Conservation (phyloP, 2,113 vertebrate genomes). For the pig (Sus scrofa) region DNA sequence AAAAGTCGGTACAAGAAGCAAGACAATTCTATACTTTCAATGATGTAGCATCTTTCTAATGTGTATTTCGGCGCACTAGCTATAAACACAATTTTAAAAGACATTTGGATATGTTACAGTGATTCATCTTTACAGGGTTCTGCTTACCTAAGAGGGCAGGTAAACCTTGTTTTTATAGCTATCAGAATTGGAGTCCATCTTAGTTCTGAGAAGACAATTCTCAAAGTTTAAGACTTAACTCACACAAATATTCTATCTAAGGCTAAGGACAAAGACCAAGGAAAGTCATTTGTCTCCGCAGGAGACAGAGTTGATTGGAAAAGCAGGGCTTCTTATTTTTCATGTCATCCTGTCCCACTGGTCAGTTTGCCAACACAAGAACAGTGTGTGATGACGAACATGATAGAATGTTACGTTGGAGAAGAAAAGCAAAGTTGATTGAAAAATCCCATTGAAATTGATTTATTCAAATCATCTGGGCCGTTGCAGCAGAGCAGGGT, state of each 20-base stretch:
- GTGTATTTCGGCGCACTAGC: not conserved
- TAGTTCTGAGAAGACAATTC: slow-evolving; percentile 53
- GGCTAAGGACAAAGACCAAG: slow-evolving; percentile 49
- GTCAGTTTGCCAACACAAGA: slow-evolving; percentile 40
- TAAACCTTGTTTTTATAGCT: not conserved
- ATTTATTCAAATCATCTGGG: slow-evolving; percentile 48
- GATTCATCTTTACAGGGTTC: not conserved
- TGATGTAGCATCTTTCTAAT: not conserved
- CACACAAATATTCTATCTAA: slow-evolving; percentile 56
- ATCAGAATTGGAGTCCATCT: slow-evolving; percentile 35
- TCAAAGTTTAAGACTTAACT: slow-evolving; percentile 46
- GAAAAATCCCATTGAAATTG: slow-evolving; percentile 51
- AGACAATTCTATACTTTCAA: slow-evolving; percentile 29
- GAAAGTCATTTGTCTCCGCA: slow-evolving; percentile 52
- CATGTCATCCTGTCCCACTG: not conserved
- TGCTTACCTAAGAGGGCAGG: not conserved
- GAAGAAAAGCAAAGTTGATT: slow-evolving; percentile 48
- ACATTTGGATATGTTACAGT: slow-evolving; percentile 34
- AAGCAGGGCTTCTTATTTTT: slow-evolving; percentile 64
- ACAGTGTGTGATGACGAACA: slow-evolving; percentile 58
- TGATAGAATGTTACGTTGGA: slow-evolving; percentile 36
- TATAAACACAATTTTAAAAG: not conserved
- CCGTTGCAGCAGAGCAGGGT: slow-evolving; percentile 27
- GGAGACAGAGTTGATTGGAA: slow-evolving; percentile 55
- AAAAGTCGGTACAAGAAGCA: slow-evolving; percentile 22